Evolutionary conservation across 2,888 invertebrate genomes (phyloP), one percentile per base, ranked within the genome.

Genomic region (Heteromurus nitidus): DNA sequence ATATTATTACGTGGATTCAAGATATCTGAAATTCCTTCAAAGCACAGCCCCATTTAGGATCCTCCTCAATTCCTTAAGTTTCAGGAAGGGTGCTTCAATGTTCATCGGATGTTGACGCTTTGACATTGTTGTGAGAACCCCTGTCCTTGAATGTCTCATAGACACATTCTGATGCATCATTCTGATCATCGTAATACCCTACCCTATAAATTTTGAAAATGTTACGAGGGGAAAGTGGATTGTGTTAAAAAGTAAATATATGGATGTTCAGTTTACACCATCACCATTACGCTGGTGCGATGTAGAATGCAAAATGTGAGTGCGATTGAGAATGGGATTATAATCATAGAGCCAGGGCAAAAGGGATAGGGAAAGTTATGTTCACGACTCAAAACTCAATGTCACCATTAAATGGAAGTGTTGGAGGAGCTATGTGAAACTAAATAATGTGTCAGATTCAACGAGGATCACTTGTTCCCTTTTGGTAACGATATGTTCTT

Each of bases 401-500:
- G 69, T 55, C 36, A 55, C n/a, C 30, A 64, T 64, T 30, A 20
- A 18, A 22, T 5, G 13, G 42, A 64, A 11, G 20, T 20, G 13
- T 64, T 18, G 1, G 20, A 36, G 26, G 3, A 36, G 42, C 9
- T n/a, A 36, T 2, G 30, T 47, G 55, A 55, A 24, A 30, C 11
- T 20, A 62, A 58, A 58, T 58, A 7, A 72, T 72, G 62, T 30
- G 53, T 64, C n/a, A 74, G 13, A 64, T 64, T 50, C 73, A 31
- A 74, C 64, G 16, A 44, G 65, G 74, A 74, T 74, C 72, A 72
- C n/a, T n/a, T n/a, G n/a, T n/a, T n/a, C n/a, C n/a, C n/a, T n/a
- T n/a, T n/a, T n/a, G n/a, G n/a, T n/a, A n/a, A n/a, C n/a, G n/a
- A n/a, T n/a, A n/a, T n/a, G n/a, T n/a, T n/a, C n/a, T n/a, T n/a